Evolutionary conservation across 2,888 invertebrate genomes (phyloP).

Genomic region (Rhingia campestris): DNA sequence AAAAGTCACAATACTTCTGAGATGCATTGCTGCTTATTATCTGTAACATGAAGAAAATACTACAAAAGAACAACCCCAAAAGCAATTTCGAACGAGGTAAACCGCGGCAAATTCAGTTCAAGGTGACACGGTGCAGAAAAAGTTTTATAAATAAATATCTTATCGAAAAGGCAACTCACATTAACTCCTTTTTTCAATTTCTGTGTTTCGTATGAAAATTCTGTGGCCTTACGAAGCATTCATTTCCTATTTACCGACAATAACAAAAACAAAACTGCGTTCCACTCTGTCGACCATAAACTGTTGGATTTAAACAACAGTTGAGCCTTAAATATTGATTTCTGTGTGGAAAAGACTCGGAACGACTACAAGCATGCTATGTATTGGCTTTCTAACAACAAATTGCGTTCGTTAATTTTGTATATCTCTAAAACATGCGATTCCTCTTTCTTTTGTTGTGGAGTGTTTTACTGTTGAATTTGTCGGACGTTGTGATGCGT

Average conservation of each 20-base stretch:
- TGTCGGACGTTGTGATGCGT: conserved; percentile 30
- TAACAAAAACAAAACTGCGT: conserved; percentile 36
- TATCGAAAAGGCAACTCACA: conserved; percentile 8
- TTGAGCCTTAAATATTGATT: conserved; percentile 62
- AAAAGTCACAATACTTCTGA: conserved; percentile 51
- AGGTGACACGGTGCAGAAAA: conserved; percentile 42
- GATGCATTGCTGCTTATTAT: conserved; percentile 34
- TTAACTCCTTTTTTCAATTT: conserved; percentile 1
- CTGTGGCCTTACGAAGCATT: conserved; percentile 11
- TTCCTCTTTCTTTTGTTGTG: conserved; percentile 8
- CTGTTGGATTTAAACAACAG: conserved; percentile 39
- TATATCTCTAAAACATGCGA: conserved; percentile 49
- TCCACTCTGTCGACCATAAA: conserved; percentile 46
- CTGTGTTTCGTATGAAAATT: conserved; percentile 1
- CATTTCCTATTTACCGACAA: conserved; percentile 10
- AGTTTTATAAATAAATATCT: conserved; percentile 16
- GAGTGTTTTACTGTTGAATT: conserved; percentile 39
- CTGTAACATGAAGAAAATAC: conserved; percentile 16
- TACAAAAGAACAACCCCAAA: conserved; percentile 39
- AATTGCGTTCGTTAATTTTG: conserved; percentile 38
- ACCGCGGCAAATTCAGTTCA: conserved; percentile 30
- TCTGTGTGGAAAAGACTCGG: conserved; percentile 24
- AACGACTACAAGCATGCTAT: conserved; percentile 51
- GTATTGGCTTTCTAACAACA: conserved; percentile 26
- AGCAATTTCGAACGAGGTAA: conserved; percentile 43